A percentile compares a stretch with the other conserved stretches of the same genome.
Conservation (phyloP, 2,888 invertebrate genomes). For the Loripinus fragilis region DNA sequence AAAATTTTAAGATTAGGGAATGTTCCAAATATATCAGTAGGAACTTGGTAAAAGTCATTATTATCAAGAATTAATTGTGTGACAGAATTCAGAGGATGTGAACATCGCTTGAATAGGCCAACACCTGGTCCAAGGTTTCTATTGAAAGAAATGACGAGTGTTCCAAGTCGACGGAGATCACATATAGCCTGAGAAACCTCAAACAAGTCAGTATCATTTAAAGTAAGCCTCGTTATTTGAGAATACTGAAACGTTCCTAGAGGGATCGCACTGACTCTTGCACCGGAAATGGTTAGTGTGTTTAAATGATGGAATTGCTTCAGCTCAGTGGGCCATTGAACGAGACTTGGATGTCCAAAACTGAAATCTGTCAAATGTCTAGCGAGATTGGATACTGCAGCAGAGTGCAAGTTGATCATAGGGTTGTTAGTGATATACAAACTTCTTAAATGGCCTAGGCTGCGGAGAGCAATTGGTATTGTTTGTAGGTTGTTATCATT, state of each 20-base stretch:
- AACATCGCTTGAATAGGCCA: not conserved
- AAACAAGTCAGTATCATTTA: not conserved
- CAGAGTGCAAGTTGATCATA: not conserved
- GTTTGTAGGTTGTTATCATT: not conserved
- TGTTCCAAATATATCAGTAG: not conserved
- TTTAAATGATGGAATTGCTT: not conserved
- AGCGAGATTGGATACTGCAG: not conserved
- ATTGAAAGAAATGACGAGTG: not conserved
- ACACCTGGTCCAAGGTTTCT: not conserved
- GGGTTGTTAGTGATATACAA: not conserved
- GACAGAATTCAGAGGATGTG: not conserved
- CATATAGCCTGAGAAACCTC: not conserved
- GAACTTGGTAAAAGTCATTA: not conserved
- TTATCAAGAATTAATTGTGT: not conserved
- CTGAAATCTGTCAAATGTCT: not conserved
- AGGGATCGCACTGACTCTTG: not conserved
- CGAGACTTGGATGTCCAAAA: not conserved
- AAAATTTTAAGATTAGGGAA: not conserved
- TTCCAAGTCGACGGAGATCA: not conserved
- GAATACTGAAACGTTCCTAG: not conserved
- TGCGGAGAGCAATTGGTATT: not conserved
- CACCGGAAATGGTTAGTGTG: not conserved
- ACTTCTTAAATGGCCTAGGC: not conserved
- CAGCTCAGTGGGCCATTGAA: not conserved
- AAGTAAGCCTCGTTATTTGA: not conserved